Conservation (phyloP, 2,113 vertebrate species). For the Verasper variegatus region DNA sequence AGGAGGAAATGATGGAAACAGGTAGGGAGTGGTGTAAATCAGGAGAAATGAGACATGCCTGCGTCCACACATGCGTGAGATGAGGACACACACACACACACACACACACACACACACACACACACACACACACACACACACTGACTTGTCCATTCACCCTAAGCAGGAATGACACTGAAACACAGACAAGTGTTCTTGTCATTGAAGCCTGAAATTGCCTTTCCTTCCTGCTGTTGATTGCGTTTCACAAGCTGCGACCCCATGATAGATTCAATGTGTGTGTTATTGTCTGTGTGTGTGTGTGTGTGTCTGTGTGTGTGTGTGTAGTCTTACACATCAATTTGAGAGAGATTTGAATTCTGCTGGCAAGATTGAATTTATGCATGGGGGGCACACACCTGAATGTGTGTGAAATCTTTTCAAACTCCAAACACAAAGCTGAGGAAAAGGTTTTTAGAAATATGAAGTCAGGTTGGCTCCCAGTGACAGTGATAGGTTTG, state of each 20-base stretch:
- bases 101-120: neutral
- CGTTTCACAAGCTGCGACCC: slow-evolving; percentile 57
- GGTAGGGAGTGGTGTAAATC: slow-evolving; percentile 39
- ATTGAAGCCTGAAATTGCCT: slow-evolving; percentile 75
- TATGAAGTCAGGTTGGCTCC: no score
- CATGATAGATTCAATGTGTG: slow-evolving; percentile 18
- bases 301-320: slow-evolving; percentile 16
- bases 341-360: slow-evolving; percentile 47
- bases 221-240: slow-evolving; percentile 71
- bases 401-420: neutral
- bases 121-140: neutral
- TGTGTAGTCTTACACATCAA: slow-evolving; percentile 1
- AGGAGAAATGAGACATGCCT: slow-evolving; percentile 47
- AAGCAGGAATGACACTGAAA: slow-evolving; percentile 46
- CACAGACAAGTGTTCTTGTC: slow-evolving; percentile 45
- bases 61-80: neutral
- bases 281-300: slow-evolving; percentile 25
- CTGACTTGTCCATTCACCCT: slow-evolving; percentile 57
- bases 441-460: neutral
- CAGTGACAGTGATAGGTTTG: neutral
- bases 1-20: slow-evolving; percentile 5
- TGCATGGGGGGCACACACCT: neutral
- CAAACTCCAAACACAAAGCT: no score
- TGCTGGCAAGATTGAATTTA: slow-evolving; percentile 39
- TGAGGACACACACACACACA: neutral